phyloP scores from a whole-genome alignment of 2,888 invertebrate genomes.

The Amphipyra tragopoginis region DNA sequence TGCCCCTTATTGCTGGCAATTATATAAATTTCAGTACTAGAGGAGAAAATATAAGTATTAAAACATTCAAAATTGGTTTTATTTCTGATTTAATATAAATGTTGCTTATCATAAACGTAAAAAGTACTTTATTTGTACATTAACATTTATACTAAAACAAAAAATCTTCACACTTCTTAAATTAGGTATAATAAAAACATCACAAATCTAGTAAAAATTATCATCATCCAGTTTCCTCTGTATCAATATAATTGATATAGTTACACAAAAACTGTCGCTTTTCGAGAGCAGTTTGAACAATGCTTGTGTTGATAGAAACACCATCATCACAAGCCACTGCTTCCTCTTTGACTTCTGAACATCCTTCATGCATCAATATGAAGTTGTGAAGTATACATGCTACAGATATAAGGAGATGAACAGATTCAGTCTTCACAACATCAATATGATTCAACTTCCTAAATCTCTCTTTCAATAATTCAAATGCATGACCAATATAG shows the following conservation, averaged over 20 bases:
- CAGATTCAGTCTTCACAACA: constrained; percentile 72
- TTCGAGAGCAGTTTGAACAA: constrained; percentile 79
- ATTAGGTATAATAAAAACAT: background rate
- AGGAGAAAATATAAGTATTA: constrained; percentile 81
- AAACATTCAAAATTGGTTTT: constrained; percentile 68
- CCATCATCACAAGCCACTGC: constrained; percentile 77
- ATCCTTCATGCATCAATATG: constrained; percentile 81
- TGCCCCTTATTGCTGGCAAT: constrained; percentile 67
- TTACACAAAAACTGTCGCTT: constrained; percentile 86
- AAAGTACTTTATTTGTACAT: no score
- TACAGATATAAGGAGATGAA: constrained; percentile 74
- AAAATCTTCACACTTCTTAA: no score
- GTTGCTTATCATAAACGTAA: no score
- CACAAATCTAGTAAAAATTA: background rate
- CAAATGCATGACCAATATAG: constrained; percentile 83
- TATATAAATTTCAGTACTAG: constrained; percentile 75
- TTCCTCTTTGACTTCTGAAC: constrained; percentile 78
- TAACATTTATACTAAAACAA: no score
- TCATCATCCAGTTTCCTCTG: constrained; percentile 47
- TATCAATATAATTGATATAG: constrained; percentile 82
- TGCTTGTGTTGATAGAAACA: constrained; percentile 76
- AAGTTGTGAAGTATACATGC: constrained; percentile 85
- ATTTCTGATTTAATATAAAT: constrained; percentile 54
- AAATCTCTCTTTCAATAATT: constrained; percentile 79
- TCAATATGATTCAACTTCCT: constrained; percentile 80